Base-by-base conservation (phyloP, 2,888 invertebrate species). In the Oeneis ivallda region DNA sequence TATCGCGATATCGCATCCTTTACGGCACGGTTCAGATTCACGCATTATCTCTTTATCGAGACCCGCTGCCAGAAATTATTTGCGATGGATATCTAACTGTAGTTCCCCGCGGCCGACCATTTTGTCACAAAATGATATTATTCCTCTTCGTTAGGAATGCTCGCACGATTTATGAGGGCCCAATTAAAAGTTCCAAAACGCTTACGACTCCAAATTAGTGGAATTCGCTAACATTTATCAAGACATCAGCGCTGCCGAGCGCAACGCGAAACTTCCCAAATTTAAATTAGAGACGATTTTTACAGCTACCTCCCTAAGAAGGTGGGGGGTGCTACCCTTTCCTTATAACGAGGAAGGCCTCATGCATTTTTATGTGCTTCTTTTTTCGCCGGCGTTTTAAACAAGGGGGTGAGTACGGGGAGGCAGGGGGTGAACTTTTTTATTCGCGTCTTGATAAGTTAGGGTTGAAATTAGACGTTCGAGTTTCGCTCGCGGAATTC, bases 331-430 rank as follows among this genome's bases (percentile, higher is more conserved):
- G 85, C 89, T 92, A 90, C 92, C 92, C 92, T 92, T 92, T 92
- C 91, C 92, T 92, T 92, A 91, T 92, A 92, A 92, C 92, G 92
- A 92, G 92, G 92, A 92, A 90, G 92, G 92, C 92, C 92, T 92
- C 92, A 92, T 92, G 92, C 92, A 92, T 92, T 92, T 92, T 92
- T 92, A 92, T 92, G 92, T 92, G 92, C 92, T 92, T 91, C 92
- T 92, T 92, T 92, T 92, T 92, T 92, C 91, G 92, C 81, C 89
- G 87, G 91, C 92, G 89, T 92, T 92, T 92, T 92, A 92, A 92
- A 92, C 92, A 92, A 92, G 92, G 91, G 92, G 92, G 91, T 89
- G 90, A 89, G 89, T 81, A 79, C 83, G 86, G 90, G 91, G 84
- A 84, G 81, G 78, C 78, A 77, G 85, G 85, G 89, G 88, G 91